These are phyloP conservation scores for Drosophila rhopaloa DNA, from an alignment of 1,140 invertebrate genomes.

Conservation along the genomic window DNA sequence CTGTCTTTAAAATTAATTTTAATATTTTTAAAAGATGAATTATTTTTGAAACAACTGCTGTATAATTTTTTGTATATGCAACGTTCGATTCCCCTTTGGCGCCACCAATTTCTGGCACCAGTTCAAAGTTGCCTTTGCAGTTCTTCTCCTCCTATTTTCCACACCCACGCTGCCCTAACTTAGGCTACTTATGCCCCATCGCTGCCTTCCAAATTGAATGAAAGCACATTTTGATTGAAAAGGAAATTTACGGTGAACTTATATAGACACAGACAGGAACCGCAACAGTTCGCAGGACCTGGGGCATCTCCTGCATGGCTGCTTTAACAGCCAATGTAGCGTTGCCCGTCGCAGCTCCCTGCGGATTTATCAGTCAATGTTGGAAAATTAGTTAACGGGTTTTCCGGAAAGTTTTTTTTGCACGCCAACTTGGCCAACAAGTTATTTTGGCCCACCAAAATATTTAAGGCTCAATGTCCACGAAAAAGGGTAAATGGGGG, in stretches of 20 bases:
- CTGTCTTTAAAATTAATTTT: too few relatives aligned
- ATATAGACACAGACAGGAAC: slow-evolving; percentile 41
- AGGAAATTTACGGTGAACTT: slow-evolving; percentile 76
- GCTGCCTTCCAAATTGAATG: slow-evolving; percentile 69
- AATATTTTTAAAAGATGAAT: too few relatives aligned
- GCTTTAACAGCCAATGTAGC: slow-evolving; percentile 69
- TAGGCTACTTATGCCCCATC: slow-evolving; percentile 50
- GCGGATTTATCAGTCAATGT: slow-evolving; percentile 72
- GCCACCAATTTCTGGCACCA: slow-evolving; percentile 63
- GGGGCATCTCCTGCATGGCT: slow-evolving; percentile 31
- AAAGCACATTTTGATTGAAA: slow-evolving; percentile 81
- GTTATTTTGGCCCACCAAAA: slow-evolving; percentile 46
- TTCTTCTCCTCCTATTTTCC: slow-evolving; percentile 11
- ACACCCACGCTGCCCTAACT: slow-evolving; percentile 18
- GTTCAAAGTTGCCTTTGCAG: slow-evolving; percentile 62
- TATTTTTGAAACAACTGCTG: neutral
- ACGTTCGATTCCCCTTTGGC: slow-evolving; percentile 46
- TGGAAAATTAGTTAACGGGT: slow-evolving; percentile 74
- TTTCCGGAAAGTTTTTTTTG: slow-evolving; percentile 40
- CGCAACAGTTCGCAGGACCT: slow-evolving; percentile 30
- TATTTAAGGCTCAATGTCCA: slow-evolving; percentile 52
- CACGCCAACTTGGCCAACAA: slow-evolving; percentile 66
- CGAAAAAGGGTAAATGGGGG: slow-evolving; percentile 12
- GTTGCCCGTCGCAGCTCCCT: slow-evolving; percentile 19
- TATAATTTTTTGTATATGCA: neutral